phyloP scores from a whole-genome alignment of 1,140 invertebrate species.

The Dendroctonus valens region DNA sequence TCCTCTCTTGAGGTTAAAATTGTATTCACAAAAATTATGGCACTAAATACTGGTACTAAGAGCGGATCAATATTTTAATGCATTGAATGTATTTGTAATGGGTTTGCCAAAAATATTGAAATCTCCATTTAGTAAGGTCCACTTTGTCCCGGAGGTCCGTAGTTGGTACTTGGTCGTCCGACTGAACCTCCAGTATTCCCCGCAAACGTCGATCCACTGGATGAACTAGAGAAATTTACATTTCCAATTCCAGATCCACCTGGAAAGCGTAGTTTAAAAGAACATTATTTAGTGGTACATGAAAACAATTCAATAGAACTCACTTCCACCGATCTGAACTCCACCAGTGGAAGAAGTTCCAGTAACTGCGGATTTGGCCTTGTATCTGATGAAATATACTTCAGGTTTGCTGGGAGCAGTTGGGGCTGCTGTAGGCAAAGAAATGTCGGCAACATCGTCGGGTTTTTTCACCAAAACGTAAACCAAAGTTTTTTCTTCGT shows the following conservation, averaged over 20 bases:
- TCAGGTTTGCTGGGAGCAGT: conserved; percentile 82
- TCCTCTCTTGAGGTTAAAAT: too few species aligned
- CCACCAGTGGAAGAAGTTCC: conserved; percentile 42
- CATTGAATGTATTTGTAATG: too few species aligned
- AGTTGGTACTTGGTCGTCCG: conserved; percentile 32
- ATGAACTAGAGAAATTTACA: neutral
- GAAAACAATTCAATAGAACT: conserved; percentile 26
- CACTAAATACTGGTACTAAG: too few species aligned
- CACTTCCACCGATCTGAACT: conserved; percentile 42
- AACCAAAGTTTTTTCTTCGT: conserved; percentile 84
- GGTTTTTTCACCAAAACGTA: conserved; percentile 87
- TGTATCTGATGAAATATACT: conserved; percentile 86
- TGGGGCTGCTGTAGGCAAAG: conserved; percentile 73
- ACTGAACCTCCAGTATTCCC: neutral
- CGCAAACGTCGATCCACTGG: neutral
- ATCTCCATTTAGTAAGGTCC: conserved; percentile 38
- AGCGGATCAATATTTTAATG: too few species aligned
- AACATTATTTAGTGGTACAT: too few species aligned
- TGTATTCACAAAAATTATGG: too few species aligned
- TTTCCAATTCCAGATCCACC: too few species aligned
- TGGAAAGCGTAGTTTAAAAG: too few species aligned
- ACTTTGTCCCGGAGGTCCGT: conserved; percentile 40
- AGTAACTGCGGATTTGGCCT: conserved; percentile 54
- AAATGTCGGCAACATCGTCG: conserved; percentile 73
- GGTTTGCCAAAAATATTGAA: neutral